Evolutionary conservation across 2,797 vertebrate genomes (phyloP), one percentile per base, ranked within the genome.

Genomic region (Lagodon rhomboides): DNA sequence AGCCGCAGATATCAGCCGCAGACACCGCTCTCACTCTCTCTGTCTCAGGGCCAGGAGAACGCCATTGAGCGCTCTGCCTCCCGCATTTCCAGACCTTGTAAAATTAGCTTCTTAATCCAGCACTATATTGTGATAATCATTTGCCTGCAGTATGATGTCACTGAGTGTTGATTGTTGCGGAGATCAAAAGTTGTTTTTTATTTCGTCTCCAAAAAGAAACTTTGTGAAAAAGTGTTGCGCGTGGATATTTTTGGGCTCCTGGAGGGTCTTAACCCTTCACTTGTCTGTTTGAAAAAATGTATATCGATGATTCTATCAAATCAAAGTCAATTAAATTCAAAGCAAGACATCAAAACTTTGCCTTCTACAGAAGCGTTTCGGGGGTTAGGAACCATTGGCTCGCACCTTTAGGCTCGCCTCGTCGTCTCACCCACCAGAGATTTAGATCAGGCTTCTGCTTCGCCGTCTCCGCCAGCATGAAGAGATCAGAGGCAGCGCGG

Each of bases 81-180:
- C 34, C 22, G 64, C 83, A 68, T 88, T 88, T 90, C 75, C 80
- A 90, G 87, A 87, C 92, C 83, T 87, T 85, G 84, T 84, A 87
- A 90, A 91, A 89, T 86, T 85, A 93, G 83, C 83, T 79, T 82
- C 83, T 89, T 93, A 92, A 94, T 93, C 91, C 92, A 70, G 62
- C 51, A 25, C 72, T 79, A 60, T 79, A 79, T 85, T 89, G 79
- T 83, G 86, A 90, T 92, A 84, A 93, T 91, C 53, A 65, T 79
- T 80, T 50, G 81, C 86, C 79, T 68, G 83, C 85, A 82, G 84
- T 85, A 73, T 86, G 89, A 89, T 91, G 87, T 93, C 89, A 85
- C 84, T 15, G 27, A 56, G 67, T 62, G 75, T 69, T 67, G 85
- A 88, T 88, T 82, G 79, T 84, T 75, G 55, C 60, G 25, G 60